phyloP scores from a whole-genome alignment of 1,140 invertebrate genomes.

The Drosophila tropicalis region DNA sequence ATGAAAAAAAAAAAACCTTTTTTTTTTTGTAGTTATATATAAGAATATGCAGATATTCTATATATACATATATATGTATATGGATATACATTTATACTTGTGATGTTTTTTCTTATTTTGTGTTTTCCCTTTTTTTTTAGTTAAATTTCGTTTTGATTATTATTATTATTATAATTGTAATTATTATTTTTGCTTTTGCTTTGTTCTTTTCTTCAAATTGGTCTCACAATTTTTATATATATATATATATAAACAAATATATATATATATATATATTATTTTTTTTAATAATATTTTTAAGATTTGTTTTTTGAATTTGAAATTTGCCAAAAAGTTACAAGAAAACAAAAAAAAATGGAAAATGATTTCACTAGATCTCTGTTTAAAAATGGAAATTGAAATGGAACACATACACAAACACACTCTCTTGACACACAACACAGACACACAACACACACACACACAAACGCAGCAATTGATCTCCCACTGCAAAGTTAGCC shows the following conservation, averaged over 20 bases:
- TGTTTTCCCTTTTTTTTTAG: slow-evolving; percentile 73
- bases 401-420: background rate
- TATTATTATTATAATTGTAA: slow-evolving; percentile 3
- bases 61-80: background rate
- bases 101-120: slow-evolving; percentile 63
- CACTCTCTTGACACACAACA: background rate
- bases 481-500: slow-evolving; percentile 55
- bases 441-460: background rate
- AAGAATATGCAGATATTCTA: slow-evolving; percentile 30
- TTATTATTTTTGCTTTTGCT: slow-evolving; percentile 58
- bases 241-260: slow-evolving; percentile 9
- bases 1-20: slow-evolving; percentile 39
- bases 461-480: slow-evolving; percentile 7
- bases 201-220: slow-evolving; percentile 73
- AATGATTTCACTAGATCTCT: slow-evolving; percentile 59
- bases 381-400: slow-evolving; percentile 13
- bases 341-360: slow-evolving; percentile 68
- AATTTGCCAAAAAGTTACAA: slow-evolving; percentile 28
- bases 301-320: slow-evolving; percentile 45
- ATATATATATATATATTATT: slow-evolving; percentile 3
- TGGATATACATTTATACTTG: background rate
- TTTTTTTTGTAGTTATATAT: slow-evolving; percentile 62
- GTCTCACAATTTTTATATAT: slow-evolving; percentile 73
- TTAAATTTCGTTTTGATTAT: slow-evolving; percentile 59
- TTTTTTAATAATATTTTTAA: slow-evolving; percentile 10